phyloP scores from a whole-genome alignment of 2,113 vertebrate genomes.

The Megalops atlanticus region DNA sequence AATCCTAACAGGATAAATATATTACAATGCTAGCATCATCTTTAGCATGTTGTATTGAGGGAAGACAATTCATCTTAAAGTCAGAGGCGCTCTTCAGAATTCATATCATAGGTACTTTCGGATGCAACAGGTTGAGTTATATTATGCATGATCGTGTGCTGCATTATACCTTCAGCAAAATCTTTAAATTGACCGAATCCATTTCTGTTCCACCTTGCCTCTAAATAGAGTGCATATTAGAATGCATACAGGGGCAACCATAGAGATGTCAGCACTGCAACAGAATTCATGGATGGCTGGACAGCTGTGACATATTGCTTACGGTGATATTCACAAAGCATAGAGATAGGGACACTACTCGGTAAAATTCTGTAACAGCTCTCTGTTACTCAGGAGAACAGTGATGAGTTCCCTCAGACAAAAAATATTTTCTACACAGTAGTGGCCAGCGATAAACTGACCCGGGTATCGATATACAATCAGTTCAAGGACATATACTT shows the following conservation, averaged over 20 bases:
- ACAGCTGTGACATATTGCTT: too few species aligned
- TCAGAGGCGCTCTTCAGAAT: too few species aligned
- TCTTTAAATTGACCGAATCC: not conserved
- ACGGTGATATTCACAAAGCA: not conserved
- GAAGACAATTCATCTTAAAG: too few species aligned
- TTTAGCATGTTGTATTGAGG: too few species aligned
- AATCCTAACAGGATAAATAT: too few species aligned
- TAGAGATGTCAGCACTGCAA: too few species aligned
- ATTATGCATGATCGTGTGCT: not conserved
- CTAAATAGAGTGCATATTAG: too few species aligned
- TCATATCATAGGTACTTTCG: too few species aligned
- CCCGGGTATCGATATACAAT: conserved; percentile 42
- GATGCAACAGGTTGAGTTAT: not conserved
- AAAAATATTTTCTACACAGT: conserved; percentile 26
- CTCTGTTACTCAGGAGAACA: not conserved
- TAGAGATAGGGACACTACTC: not conserved
- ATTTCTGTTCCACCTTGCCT: not conserved
- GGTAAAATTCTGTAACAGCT: not conserved
- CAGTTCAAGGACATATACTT: conserved; percentile 31
- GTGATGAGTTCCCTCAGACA: conserved; percentile 23
- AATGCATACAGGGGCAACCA: too few species aligned
- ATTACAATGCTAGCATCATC: too few species aligned
- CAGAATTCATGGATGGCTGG: too few species aligned
- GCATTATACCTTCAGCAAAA: not conserved
- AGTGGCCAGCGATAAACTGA: too few species aligned